These are phyloP conservation scores for Macroteleia sp. DNA, from an alignment of 2,888 invertebrate species.

Conservation along the genomic window DNA sequence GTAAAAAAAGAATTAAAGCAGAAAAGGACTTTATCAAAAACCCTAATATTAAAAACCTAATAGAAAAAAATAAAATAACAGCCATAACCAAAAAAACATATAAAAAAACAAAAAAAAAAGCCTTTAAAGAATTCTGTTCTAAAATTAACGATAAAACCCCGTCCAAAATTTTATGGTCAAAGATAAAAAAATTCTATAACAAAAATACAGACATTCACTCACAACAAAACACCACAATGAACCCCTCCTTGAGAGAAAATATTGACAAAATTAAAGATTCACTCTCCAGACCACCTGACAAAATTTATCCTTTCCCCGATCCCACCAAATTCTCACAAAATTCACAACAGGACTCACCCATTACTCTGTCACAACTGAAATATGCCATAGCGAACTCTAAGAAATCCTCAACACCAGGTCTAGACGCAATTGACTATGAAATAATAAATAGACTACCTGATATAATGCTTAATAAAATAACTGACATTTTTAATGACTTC, in stretches of 20 bases:
- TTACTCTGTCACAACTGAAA: background rate
- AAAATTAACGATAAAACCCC: background rate
- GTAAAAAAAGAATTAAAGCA: background rate
- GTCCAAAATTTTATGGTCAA: conserved; percentile 3
- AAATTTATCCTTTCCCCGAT: background rate
- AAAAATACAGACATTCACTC: conserved; percentile 8
- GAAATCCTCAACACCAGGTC: background rate
- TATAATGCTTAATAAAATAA: background rate
- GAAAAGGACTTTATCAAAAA: conserved; percentile 14
- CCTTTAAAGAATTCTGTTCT: conserved; percentile 10
- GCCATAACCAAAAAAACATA: conserved; percentile 14
- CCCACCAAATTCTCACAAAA: background rate
- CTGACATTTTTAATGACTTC: background rate
- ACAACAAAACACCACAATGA: background rate
- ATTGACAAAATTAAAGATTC: background rate
- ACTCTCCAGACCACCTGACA: background rate
- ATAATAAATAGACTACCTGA: background rate
- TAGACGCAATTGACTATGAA: background rate
- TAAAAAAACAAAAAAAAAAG: background rate
- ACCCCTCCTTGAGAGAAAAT: background rate
- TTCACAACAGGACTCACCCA: background rate
- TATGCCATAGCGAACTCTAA: background rate
- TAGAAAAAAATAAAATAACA: conserved; percentile 13
- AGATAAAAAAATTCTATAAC: conserved; percentile 36
- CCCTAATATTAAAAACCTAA: background rate